Conservation (phyloP, 2,888 invertebrate genomes). For the Priocnemis perturbator region DNA sequence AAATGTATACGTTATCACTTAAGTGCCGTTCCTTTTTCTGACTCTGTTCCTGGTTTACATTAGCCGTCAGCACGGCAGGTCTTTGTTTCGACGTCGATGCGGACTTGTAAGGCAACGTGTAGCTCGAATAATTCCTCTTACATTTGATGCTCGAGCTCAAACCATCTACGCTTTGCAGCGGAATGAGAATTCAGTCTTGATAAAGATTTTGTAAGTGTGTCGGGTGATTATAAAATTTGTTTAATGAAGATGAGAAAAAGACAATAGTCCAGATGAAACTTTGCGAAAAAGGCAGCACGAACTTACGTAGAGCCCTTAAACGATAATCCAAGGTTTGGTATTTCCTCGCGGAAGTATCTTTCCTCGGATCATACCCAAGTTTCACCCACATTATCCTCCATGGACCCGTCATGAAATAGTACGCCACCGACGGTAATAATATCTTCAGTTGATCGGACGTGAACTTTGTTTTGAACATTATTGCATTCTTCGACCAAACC, state of each 20-base stretch:
- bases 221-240: too few relatives aligned
- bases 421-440: conserved; percentile 88
- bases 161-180: conserved; percentile 71
- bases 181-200: too few relatives aligned
- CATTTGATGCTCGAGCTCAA: conserved; percentile 76
- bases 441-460: conserved; percentile 82
- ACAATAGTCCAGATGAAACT: too few relatives aligned
- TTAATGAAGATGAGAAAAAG: too few relatives aligned
- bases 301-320: conserved; percentile 80
- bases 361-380: conserved; percentile 94
- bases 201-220: too few relatives aligned
- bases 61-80: conserved; percentile 64
- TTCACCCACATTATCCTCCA: conserved; percentile 95
- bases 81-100: conserved; percentile 74
- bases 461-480: conserved; percentile 82
- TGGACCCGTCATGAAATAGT: conserved; percentile 92
- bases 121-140: conserved; percentile 76
- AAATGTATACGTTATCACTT: conserved; percentile 78
- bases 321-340: conserved; percentile 95
- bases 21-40: conserved; percentile 64
- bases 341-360: conserved; percentile 84
- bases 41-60: conserved; percentile 62
- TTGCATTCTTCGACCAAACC: conserved; percentile 90
- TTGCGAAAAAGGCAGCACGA: neutral
- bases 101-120: conserved; percentile 75